phyloP scores from a whole-genome alignment of 2,888 invertebrate genomes.

The Aporophyla lueneburgensis region DNA sequence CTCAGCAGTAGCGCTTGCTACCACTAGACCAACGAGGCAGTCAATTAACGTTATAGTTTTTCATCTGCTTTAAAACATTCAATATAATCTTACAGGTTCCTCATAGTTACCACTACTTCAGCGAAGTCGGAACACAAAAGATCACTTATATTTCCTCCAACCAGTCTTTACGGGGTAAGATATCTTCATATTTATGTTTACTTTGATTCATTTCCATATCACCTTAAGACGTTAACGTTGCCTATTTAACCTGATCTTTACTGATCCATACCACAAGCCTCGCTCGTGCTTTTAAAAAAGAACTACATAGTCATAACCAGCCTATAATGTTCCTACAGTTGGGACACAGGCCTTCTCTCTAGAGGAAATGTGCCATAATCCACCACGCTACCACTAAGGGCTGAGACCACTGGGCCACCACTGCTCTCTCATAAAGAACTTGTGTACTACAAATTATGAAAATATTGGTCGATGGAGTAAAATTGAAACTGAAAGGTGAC shows the following conservation, averaged over 20 bases:
- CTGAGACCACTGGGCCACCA: too few relatives aligned
- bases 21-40: too few relatives aligned
- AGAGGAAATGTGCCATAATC: too few relatives aligned
- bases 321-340: too few relatives aligned
- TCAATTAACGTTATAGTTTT: too few relatives aligned
- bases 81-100: constrained; percentile 64
- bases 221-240: not conserved
- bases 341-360: too few relatives aligned
- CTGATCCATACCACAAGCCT: not conserved
- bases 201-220: not conserved
- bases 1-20: too few relatives aligned
- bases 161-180: constrained; percentile 87
- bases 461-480: not conserved
- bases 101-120: constrained; percentile 67
- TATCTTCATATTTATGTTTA: not conserved
- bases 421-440: not conserved
- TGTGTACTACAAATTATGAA: not conserved
- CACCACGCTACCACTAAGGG: too few relatives aligned
- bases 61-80: not conserved
- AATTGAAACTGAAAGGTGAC: too few relatives aligned
- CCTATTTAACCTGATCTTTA: not conserved
- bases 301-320: too few relatives aligned
- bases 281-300: not conserved
- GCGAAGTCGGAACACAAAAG: constrained; percentile 80
- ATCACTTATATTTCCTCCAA: constrained; percentile 83